phyloP scores from a whole-genome alignment of 2,888 invertebrate genomes.

The Dioctria rufipes region DNA sequence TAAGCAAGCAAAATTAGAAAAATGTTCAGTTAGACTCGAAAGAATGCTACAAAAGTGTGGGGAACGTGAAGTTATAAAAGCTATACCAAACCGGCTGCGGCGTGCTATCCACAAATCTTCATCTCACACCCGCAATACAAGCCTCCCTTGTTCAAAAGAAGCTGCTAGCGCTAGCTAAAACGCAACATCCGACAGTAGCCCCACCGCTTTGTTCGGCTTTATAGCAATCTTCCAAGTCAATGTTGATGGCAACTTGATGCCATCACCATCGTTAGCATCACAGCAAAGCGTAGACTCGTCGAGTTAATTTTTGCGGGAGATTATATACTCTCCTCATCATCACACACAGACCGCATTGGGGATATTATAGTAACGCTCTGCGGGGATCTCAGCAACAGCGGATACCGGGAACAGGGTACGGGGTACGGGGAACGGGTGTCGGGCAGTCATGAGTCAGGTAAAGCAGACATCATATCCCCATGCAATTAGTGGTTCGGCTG shows the following conservation, averaged over 20 bases:
- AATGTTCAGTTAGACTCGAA: slow-evolving; percentile 23
- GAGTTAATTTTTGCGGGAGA: slow-evolving; percentile 50
- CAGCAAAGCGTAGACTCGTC: background rate
- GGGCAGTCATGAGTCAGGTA: background rate
- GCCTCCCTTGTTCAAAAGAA: background rate
- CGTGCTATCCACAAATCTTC: slow-evolving; percentile 1
- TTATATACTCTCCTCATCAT: background rate
- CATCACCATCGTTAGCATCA: slow-evolving; percentile 20
- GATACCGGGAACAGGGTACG: background rate
- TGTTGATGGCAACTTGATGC: slow-evolving; percentile 25
- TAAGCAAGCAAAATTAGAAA: slow-evolving; percentile 39
- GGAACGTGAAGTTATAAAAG: slow-evolving; percentile 5
- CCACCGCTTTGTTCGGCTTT: slow-evolving; percentile 4
- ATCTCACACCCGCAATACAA: slow-evolving; percentile 31
- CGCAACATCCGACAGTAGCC: slow-evolving; percentile 18
- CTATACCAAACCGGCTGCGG: slow-evolving; percentile 41
- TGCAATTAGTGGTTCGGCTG: slow-evolving; percentile 32
- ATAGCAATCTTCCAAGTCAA: background rate
- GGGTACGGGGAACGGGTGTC: too few relatives aligned
- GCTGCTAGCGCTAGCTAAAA: slow-evolving; percentile 1
- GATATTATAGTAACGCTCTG: slow-evolving; percentile 13
- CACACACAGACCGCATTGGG: slow-evolving; percentile 11
- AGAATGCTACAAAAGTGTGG: slow-evolving; percentile 30
- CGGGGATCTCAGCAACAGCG: slow-evolving; percentile 21
- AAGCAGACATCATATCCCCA: slow-evolving; percentile 7